A percentile compares a stretch with the other conserved stretches of the same genome.
phyloP scores from a whole-genome alignment of 1,140 invertebrate species.

The Homalodisca vitripennis region DNA sequence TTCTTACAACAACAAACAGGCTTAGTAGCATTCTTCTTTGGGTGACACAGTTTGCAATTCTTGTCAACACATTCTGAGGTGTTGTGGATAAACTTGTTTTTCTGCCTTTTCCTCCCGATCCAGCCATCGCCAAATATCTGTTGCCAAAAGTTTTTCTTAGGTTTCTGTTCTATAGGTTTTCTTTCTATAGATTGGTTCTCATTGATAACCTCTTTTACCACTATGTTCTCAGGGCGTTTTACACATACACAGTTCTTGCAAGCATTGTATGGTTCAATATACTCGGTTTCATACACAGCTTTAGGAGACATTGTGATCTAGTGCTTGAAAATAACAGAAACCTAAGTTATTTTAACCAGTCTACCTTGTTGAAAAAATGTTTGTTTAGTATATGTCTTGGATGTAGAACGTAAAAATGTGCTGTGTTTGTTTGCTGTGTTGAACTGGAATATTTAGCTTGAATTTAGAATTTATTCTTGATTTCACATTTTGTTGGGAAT shows the following conservation, averaged over 20 bases:
- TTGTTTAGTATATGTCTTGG: too few relatives aligned
- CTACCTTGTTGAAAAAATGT: too few relatives aligned
- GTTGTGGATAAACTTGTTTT: neutral
- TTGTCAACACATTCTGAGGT: neutral
- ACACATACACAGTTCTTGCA: neutral
- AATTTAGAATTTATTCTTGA: too few relatives aligned
- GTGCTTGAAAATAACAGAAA: neutral
- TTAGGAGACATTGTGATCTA: neutral
- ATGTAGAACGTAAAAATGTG: too few relatives aligned
- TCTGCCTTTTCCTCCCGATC: neutral
- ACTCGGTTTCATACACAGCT: neutral
- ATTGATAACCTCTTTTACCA: neutral
- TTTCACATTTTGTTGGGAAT: too few relatives aligned
- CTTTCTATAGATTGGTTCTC: too few relatives aligned
- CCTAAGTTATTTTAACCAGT: too few relatives aligned
- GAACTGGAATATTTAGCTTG: too few relatives aligned
- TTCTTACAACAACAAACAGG: neutral
- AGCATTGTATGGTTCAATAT: neutral
- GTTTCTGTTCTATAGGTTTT: too few relatives aligned
- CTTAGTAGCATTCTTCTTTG: neutral
- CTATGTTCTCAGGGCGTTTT: neutral
- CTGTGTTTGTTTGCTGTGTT: too few relatives aligned
- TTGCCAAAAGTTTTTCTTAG: slow-evolving; percentile 18
- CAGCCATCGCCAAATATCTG: neutral
- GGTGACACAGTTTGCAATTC: neutral